These are phyloP conservation scores for Leiothrix lutea DNA, from an alignment of 2,113 vertebrate genomes.

Conservation along the genomic window DNA sequence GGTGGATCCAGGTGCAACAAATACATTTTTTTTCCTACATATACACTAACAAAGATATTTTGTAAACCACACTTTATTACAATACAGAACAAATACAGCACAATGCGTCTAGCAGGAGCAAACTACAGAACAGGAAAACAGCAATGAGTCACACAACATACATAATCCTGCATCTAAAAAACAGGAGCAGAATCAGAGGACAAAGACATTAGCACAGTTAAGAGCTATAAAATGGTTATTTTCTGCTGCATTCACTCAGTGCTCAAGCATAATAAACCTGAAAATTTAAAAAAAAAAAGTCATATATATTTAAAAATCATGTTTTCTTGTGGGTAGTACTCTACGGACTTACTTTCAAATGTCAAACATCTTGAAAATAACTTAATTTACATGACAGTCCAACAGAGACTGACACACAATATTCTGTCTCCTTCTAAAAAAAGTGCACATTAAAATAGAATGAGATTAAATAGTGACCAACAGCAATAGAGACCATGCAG, in stretches of 20 bases:
- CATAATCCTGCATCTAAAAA: slow-evolving; percentile 34
- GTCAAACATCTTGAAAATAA: background rate
- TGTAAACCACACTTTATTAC: slow-evolving; percentile 19
- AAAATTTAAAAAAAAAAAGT: background rate
- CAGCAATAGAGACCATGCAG: background rate
- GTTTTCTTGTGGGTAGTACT: background rate
- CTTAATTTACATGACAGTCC: background rate
- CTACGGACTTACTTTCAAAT: background rate
- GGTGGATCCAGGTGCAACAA: background rate
- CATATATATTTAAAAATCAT: background rate
- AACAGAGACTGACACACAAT: background rate
- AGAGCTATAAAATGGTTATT: background rate
- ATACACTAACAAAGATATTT: background rate
- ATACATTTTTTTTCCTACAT: background rate
- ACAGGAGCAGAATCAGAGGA: background rate
- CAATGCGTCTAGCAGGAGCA: slow-evolving; percentile 12
- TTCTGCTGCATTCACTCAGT: background rate
- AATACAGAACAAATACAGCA: slow-evolving; percentile 6
- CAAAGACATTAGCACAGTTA: background rate
- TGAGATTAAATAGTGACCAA: background rate
- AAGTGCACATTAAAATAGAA: background rate
- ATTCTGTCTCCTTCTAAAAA: background rate
- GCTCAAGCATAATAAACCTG: background rate
- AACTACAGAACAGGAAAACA: slow-evolving; percentile 20
- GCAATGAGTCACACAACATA: slow-evolving; percentile 39